These are phyloP conservation scores for Clunio marinus DNA, from an alignment of 2,888 invertebrate genomes.

Conservation along the genomic window DNA sequence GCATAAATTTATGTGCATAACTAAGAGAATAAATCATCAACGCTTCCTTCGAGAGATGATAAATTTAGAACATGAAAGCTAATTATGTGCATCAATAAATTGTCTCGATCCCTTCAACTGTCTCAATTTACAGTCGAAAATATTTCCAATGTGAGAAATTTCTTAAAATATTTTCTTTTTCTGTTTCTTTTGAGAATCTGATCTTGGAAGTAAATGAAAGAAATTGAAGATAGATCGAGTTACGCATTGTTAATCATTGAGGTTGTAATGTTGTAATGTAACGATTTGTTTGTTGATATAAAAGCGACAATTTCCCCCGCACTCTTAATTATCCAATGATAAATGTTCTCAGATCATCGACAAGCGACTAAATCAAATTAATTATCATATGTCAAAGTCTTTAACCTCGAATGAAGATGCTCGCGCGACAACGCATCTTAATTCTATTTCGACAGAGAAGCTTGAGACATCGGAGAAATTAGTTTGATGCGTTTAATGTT, in stretches of 20 bases:
- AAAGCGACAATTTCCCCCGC: not conserved
- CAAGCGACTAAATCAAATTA: conserved; percentile 18
- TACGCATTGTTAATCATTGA: conserved; percentile 16
- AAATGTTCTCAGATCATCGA: conserved; percentile 15
- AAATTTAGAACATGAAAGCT: conserved; percentile 22
- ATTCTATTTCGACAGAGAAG: conserved; percentile 16
- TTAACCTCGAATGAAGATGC: conserved; percentile 8
- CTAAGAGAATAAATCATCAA: not conserved
- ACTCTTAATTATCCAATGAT: conserved; percentile 10
- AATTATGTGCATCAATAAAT: conserved; percentile 37
- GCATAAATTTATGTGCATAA: conserved; percentile 26
- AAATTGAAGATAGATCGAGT: not conserved
- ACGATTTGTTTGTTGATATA: conserved; percentile 12
- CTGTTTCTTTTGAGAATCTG: conserved; percentile 8
- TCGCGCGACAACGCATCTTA: not conserved
- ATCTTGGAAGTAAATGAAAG: not conserved
- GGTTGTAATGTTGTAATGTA: not conserved
- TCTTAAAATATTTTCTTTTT: too few relatives aligned
- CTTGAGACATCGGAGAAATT: too few relatives aligned
- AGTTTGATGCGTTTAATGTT: not conserved
- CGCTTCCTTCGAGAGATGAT: not conserved
- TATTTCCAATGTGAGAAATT: conserved; percentile 10
- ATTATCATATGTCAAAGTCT: conserved; percentile 21
- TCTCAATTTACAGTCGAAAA: conserved; percentile 27
- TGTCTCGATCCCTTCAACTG: not conserved